Conservation (phyloP, 2,888 invertebrate species). For the Protodeltote pygarga region DNA sequence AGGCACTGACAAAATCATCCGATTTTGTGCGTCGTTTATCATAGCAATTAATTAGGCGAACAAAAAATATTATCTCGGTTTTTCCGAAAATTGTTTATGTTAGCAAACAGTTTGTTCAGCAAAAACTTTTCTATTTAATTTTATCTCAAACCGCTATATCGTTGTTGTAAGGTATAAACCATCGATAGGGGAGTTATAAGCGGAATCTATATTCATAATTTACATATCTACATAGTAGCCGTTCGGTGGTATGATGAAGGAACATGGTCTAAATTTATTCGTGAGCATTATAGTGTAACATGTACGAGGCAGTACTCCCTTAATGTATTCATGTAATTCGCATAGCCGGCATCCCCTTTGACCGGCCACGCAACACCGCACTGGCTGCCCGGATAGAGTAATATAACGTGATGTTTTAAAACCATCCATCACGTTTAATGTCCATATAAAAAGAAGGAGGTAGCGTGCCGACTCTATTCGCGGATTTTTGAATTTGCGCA, state of each 20-base stretch:
- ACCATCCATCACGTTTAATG: slow-evolving; percentile 86
- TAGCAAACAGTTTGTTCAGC: slow-evolving; percentile 61
- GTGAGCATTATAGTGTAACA: slow-evolving; percentile 85
- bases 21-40: slow-evolving; percentile 82
- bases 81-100: slow-evolving; percentile 65
- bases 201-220: slow-evolving; percentile 73
- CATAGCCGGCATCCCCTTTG: slow-evolving; percentile 86
- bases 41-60: slow-evolving; percentile 79
- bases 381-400: slow-evolving; percentile 82
- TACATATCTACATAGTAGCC: slow-evolving; percentile 77
- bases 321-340: slow-evolving; percentile 87
- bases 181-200: slow-evolving; percentile 57
- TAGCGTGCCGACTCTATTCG: slow-evolving; percentile 70
- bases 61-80: slow-evolving; percentile 72
- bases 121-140: slow-evolving; percentile 58
- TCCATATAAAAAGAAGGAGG: slow-evolving; percentile 82
- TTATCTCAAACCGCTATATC: slow-evolving; percentile 45
- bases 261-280: slow-evolving; percentile 84
- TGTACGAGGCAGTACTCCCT: slow-evolving; percentile 81
- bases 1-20: slow-evolving; percentile 77
- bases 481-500: slow-evolving; percentile 63
- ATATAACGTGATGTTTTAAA: slow-evolving; percentile 86
- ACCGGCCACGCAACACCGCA: slow-evolving; percentile 86
- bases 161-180: slow-evolving; percentile 33
- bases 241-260: slow-evolving; percentile 77